A percentile compares a stretch with the other conserved stretches of the same genome.
Conservation (phyloP, 64 coral and sea anemone species). For the Astreopora myriophthalma region DNA sequence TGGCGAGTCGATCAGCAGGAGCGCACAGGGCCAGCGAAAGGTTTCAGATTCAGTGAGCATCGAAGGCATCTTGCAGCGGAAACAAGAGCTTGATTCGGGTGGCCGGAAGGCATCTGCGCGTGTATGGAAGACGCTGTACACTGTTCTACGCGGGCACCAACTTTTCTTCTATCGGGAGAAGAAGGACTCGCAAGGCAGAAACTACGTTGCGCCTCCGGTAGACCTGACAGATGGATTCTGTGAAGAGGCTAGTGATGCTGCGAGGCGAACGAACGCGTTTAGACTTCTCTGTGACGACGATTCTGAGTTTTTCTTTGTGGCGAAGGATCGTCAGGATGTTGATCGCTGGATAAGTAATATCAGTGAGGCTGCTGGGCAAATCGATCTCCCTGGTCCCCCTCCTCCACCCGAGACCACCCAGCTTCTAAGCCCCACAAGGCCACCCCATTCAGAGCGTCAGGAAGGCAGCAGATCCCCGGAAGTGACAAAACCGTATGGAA, state of each 20-base stretch:
- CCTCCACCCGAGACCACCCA: slow-evolving; percentile 27
- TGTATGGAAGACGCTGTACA: slow-evolving; percentile 83
- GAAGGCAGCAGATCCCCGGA: background rate
- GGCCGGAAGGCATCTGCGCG: slow-evolving; percentile 60
- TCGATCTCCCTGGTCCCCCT: slow-evolving; percentile 15
- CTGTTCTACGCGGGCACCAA: slow-evolving; percentile 54
- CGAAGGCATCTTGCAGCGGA: slow-evolving; percentile 82
- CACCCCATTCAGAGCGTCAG: background rate
- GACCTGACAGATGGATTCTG: slow-evolving; percentile 67
- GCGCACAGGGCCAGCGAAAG: slow-evolving; percentile 5
- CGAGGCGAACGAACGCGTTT: slow-evolving; percentile 66
- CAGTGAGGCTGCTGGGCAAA: slow-evolving; percentile 41
- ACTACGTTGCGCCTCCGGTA: slow-evolving; percentile 54
- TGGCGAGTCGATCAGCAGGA: background rate
- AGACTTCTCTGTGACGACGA: slow-evolving; percentile 70
- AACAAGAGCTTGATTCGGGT: slow-evolving; percentile 82
- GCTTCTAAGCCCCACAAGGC: background rate
- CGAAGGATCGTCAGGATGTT: slow-evolving; percentile 61
- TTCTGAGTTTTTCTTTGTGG: slow-evolving; percentile 76
- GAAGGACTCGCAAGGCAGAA: slow-evolving; percentile 36
- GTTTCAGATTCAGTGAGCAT: background rate
- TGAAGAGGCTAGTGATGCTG: slow-evolving; percentile 49
- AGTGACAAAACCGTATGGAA: background rate
- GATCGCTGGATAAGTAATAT: slow-evolving; percentile 75
- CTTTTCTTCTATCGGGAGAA: slow-evolving; percentile 88